A percentile compares a stretch with the other conserved stretches of the same genome.
phyloP scores from a whole-genome alignment of 2,888 invertebrate genomes.

The Orchesella flavescens region DNA sequence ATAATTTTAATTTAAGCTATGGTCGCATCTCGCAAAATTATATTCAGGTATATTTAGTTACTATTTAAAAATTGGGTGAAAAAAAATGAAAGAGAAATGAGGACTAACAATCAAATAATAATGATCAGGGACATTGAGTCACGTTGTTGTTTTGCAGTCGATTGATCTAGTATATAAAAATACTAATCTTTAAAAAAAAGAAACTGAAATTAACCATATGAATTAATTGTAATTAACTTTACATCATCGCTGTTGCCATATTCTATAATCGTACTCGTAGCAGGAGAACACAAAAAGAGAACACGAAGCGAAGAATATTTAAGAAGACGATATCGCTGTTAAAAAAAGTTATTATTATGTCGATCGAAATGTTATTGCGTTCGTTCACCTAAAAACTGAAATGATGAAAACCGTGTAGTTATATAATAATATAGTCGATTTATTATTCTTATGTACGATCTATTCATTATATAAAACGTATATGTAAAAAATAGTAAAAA shows the following conservation, averaged over 20 bases:
- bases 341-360: conserved; percentile 5
- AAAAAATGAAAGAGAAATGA: background rate
- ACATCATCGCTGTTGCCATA: conserved; percentile 55
- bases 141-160: conserved; percentile 52
- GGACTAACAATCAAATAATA: background rate
- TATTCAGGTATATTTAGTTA: background rate
- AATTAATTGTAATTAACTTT: conserved; percentile 13
- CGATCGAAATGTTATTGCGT: conserved; percentile 11
- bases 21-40: background rate
- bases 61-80: background rate
- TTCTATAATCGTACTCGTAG: conserved; percentile 20
- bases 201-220: conserved; percentile 39
- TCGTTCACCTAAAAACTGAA: conserved; percentile 32
- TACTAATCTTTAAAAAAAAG: background rate
- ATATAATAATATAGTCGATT: conserved; percentile 44
- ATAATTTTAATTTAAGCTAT: too few relatives aligned
- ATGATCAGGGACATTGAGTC: conserved; percentile 3
- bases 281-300: background rate
- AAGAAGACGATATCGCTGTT: conserved; percentile 42
- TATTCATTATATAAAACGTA: conserved; percentile 32
- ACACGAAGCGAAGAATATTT: conserved; percentile 37
- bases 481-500: conserved; percentile 42
- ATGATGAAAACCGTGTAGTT: conserved; percentile 49
- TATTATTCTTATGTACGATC: conserved; percentile 56
- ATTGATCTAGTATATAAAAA: conserved; percentile 22